Evolutionary conservation across 2,113 vertebrate genomes (phyloP), one percentile per base, ranked within the genome.

Genomic region (Procavia capensis): DNA sequence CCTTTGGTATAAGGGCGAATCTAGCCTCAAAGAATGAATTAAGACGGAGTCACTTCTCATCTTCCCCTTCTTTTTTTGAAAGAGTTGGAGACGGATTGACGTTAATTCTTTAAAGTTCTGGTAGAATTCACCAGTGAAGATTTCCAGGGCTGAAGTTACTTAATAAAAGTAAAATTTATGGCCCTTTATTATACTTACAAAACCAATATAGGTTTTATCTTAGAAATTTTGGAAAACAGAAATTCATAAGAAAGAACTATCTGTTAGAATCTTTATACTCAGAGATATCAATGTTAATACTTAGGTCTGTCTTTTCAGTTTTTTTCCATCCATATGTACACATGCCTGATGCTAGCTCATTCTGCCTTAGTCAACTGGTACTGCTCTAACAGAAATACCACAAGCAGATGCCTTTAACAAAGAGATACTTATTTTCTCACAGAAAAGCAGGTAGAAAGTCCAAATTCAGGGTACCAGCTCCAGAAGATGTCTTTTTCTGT

Each of bases 141-240:
- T 36, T 19, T 68, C 66, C 36, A 17, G 16, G n/a, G 34, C 34
- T 68, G 19, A 4, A 43, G 17, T 45, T 85, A 31, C 54, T 81
- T 89, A 91, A 36, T 63, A 57, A 57, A 50, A 90, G 36, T 78
- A 54, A 70, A 87, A 31, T 31, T n/a, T 86, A 63, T 85, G 88
- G 22, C 50, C 13, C 80, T 64, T 64, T 85, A 25, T 85, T 16
- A 45, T 85, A 78, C 36, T 59, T 59, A 72, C 54, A 86, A 91
- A 80, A 83, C 11, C 6, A 72, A 87, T 43, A 29, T 20, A 54
- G 11, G 20, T 25, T 92, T 92, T 17, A 86, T 39, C 83, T 34
- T 39, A 92, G 81, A 74, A 94, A 39, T 20, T 14, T 90, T 91
- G 20, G 61, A 47, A 82, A 93, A 61, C 10, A n/a, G 57, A 66